Evolutionary conservation across 1,140 invertebrate species (phyloP).

Genomic region (Drosophila mojavensis): DNA sequence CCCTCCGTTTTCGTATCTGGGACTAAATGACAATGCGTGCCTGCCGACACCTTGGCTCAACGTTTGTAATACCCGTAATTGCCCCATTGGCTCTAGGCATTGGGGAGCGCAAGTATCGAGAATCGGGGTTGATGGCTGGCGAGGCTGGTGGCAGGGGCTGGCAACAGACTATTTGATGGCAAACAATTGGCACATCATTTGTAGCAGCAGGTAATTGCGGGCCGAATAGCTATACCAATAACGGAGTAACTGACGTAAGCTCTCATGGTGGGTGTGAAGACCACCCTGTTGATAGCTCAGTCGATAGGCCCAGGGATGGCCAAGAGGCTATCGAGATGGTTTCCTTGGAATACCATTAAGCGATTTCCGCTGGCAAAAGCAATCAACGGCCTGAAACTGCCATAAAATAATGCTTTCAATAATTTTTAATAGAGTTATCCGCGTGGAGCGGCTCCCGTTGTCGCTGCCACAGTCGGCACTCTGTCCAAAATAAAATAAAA

Average conservation of each 20-base stretch:
- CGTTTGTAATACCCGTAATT: slow-evolving; percentile 68
- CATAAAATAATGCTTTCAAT: slow-evolving; percentile 50
- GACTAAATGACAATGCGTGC: slow-evolving; percentile 77
- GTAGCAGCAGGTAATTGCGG: slow-evolving; percentile 40
- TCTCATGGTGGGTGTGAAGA: slow-evolving; percentile 2
- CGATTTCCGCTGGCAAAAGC: slow-evolving; percentile 46
- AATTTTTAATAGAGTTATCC: slow-evolving; percentile 73
- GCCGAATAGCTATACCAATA: slow-evolving; percentile 5
- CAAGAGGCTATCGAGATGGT: slow-evolving; percentile 17
- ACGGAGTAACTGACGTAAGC: slow-evolving; percentile 32
- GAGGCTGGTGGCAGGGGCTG: too few relatives aligned
- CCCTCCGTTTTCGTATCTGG: background rate
- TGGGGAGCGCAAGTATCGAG: background rate
- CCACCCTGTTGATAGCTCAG: slow-evolving; percentile 11
- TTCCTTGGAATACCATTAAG: slow-evolving; percentile 49
- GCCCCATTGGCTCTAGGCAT: slow-evolving; percentile 32
- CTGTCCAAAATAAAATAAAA: background rate
- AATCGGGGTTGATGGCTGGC: slow-evolving; percentile 16
- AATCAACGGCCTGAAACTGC: slow-evolving; percentile 30
- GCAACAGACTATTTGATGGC: slow-evolving; percentile 28
- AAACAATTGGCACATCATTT: slow-evolving; percentile 75
- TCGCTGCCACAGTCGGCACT: slow-evolving; percentile 8
- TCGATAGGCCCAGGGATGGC: background rate
- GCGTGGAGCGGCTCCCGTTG: slow-evolving; percentile 31
- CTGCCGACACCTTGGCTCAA: slow-evolving; percentile 65